These are phyloP conservation scores for Xiphophorus couchianus DNA, from an alignment of 2,113 vertebrate genomes.

Conservation along the genomic window DNA sequence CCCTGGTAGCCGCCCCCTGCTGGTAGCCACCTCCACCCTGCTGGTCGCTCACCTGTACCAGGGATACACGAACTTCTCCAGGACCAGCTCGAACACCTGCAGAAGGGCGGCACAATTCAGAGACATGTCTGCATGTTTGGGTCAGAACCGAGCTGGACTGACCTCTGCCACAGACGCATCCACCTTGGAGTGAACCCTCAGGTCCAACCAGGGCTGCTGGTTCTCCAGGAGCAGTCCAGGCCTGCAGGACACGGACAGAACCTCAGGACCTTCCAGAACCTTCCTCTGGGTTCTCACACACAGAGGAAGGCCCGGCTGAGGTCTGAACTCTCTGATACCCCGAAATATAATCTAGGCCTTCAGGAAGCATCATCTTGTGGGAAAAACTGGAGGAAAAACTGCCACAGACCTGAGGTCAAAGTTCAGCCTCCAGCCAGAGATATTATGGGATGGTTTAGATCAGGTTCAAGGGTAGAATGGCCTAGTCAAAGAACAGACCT, in stretches of 20 bases:
- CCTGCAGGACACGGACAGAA: slow-evolving; percentile 61
- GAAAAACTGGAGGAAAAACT: no score
- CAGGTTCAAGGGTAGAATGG: no score
- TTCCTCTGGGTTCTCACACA: neutral
- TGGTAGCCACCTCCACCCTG: neutral
- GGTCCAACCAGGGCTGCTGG: slow-evolving; percentile 94
- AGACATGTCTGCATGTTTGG: neutral
- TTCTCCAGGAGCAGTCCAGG: slow-evolving; percentile 92
- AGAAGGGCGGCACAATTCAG: slow-evolving; percentile 3
- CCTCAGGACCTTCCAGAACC: no score
- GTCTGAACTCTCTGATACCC: neutral
- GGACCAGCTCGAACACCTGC: slow-evolving; percentile 93
- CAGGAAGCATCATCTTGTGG: neutral
- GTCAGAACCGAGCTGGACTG: slow-evolving; percentile 36
- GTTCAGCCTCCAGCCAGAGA: no score
- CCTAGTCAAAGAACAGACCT: no score
- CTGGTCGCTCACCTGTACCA: slow-evolving; percentile 92
- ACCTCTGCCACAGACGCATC: slow-evolving; percentile 95
- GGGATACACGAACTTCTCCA: slow-evolving; percentile 96
- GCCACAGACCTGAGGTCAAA: no score
- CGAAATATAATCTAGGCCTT: neutral
- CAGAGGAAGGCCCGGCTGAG: no score
- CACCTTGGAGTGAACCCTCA: slow-evolving; percentile 93
- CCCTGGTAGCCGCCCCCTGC: no score
- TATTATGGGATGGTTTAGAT: no score